These are phyloP conservation scores for Odontomyia ornata DNA, from an alignment of 2,888 invertebrate species.

Conservation along the genomic window DNA sequence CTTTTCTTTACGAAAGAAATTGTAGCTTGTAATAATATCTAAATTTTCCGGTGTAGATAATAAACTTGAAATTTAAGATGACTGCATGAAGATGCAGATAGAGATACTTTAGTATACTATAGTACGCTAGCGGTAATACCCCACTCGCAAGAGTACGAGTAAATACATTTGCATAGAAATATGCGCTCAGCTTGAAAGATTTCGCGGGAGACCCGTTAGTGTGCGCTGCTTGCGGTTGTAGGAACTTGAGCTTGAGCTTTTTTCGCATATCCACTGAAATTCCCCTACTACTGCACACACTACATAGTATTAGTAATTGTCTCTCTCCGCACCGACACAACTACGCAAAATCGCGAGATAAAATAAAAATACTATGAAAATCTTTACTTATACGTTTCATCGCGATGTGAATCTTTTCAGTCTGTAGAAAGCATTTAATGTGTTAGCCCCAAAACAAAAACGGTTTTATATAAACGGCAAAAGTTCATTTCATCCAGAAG, in stretches of 20 bases:
- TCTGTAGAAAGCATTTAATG: constrained; percentile 41
- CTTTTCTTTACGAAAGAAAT: too few species aligned
- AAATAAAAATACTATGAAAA: constrained; percentile 34
- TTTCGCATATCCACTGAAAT: neutral
- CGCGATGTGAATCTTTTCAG: constrained; percentile 43
- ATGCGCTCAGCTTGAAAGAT: neutral
- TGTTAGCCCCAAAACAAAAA: constrained; percentile 35
- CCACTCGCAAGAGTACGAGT: too few species aligned
- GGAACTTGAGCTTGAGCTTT: neutral
- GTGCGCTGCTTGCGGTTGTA: too few species aligned
- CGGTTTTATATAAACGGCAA: constrained; percentile 29
- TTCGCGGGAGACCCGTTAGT: too few species aligned
- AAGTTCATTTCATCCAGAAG: constrained; percentile 3
- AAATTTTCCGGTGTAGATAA: too few species aligned
- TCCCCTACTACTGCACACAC: neutral
- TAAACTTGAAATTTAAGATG: too few species aligned
- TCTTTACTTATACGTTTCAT: constrained; percentile 43
- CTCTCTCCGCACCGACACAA: constrained; percentile 8
- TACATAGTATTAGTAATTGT: neutral
- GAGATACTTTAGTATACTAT: too few species aligned
- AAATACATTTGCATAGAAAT: too few species aligned
- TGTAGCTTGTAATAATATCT: too few species aligned
- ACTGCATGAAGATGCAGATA: too few species aligned
- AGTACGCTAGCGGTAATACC: too few species aligned
- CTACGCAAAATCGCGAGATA: neutral